These are phyloP conservation scores for Eilema depressum DNA, from an alignment of 2,888 invertebrate species.

Conservation along the genomic window DNA sequence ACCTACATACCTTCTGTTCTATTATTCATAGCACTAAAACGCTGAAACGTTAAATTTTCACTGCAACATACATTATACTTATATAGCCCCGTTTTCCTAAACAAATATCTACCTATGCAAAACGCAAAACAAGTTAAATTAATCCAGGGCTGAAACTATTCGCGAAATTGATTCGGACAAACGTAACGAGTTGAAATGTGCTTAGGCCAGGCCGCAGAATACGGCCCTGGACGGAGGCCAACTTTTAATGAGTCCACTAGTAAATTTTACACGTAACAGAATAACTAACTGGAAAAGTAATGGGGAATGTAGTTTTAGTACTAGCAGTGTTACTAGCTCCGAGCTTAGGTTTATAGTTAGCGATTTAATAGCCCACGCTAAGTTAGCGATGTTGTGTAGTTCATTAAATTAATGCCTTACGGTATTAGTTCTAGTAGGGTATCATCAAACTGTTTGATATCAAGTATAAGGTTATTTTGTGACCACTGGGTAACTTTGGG, in stretches of 20 bases:
- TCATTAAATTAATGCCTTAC: background rate
- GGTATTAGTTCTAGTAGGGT: background rate
- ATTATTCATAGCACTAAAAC: no score
- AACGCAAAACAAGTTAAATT: slow-evolving; percentile 53
- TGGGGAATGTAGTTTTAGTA: slow-evolving; percentile 37
- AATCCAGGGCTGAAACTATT: slow-evolving; percentile 54
- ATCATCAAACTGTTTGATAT: no score
- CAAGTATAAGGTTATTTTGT: no score
- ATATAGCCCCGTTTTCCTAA: background rate
- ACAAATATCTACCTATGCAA: slow-evolving; percentile 5
- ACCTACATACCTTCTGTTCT: no score
- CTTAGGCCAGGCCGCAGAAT: slow-evolving; percentile 57
- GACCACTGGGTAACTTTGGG: no score
- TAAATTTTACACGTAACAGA: slow-evolving; percentile 74
- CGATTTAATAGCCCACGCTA: background rate
- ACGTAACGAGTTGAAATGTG: slow-evolving; percentile 64
- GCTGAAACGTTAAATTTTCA: background rate
- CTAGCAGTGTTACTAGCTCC: slow-evolving; percentile 14
- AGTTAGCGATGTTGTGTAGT: background rate
- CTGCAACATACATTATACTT: background rate
- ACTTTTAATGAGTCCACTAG: slow-evolving; percentile 75
- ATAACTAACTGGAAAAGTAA: slow-evolving; percentile 71
- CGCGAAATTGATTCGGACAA: slow-evolving; percentile 60
- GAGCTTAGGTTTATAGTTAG: background rate
- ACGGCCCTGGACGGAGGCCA: slow-evolving; percentile 64